A percentile compares a stretch with the other conserved stretches of the same genome.
Conservation (phyloP, 2,888 invertebrate genomes). For the Tridacna crocea region DNA sequence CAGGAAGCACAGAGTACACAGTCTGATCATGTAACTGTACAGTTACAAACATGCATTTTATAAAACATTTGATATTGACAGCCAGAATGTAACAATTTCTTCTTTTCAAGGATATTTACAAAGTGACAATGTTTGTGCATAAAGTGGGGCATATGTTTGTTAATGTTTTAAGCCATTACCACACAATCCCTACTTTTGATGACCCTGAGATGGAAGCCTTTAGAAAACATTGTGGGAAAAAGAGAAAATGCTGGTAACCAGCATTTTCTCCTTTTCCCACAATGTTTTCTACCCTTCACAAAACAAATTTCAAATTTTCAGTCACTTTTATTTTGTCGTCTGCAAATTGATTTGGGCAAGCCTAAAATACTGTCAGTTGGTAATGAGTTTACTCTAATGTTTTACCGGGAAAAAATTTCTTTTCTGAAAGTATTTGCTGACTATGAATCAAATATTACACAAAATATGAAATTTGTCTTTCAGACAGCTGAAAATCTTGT, state of each 20-base stretch:
- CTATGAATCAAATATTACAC: background rate
- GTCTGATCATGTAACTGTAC: background rate
- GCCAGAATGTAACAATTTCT: background rate
- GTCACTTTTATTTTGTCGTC: no score
- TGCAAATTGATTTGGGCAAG: no score
- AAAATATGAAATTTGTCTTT: background rate
- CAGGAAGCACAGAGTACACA: background rate
- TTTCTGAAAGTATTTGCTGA: background rate
- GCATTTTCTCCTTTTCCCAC: conserved; percentile 3
- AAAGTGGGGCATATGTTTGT: background rate
- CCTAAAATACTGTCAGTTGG: no score
- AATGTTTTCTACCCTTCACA: no score
- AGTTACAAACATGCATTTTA: background rate
- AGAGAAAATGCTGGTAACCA: background rate
- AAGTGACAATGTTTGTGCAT: background rate
- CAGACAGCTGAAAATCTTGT: background rate
- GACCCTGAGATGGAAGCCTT: no score
- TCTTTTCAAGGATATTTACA: background rate
- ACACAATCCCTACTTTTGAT: no score
- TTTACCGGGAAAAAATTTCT: background rate
- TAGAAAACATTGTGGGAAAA: background rate
- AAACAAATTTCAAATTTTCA: no score
- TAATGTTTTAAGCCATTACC: no score
- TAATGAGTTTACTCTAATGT: background rate
- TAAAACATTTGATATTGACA: background rate